A percentile compares a stretch with the other conserved stretches of the same genome.
These are phyloP conservation scores for Tryphoninae sp. DNA, from an alignment of 2,888 invertebrate species.

Conservation along the genomic window DNA sequence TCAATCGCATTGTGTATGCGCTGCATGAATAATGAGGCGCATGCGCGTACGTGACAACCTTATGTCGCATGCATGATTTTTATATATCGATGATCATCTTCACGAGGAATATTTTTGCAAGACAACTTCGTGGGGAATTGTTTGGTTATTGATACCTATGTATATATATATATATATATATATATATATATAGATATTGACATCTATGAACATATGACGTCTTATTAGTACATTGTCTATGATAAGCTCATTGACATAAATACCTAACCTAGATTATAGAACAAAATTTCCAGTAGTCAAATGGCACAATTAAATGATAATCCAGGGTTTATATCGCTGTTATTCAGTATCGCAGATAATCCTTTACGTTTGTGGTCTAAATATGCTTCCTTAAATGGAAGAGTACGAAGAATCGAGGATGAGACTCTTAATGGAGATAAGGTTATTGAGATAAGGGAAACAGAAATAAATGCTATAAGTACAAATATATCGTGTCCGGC, in stretches of 20 bases:
- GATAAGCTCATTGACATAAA: constrained; percentile 21
- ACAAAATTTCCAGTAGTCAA: constrained; percentile 24
- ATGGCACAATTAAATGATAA: constrained; percentile 61
- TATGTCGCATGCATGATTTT: not conserved
- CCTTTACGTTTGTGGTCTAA: constrained; percentile 69
- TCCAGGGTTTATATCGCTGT: constrained; percentile 66
- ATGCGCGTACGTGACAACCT: constrained; percentile 46
- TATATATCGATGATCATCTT: not conserved
- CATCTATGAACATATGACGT: not conserved
- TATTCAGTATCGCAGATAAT: constrained; percentile 67
- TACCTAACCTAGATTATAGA: constrained; percentile 15
- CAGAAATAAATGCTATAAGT: constrained; percentile 59
- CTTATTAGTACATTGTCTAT: not conserved
- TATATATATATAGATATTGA: not conserved
- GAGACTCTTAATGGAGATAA: constrained; percentile 65
- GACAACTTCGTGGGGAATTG: no score
- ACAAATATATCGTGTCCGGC: constrained; percentile 87
- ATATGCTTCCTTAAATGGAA: constrained; percentile 65
- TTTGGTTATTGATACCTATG: not conserved
- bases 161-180: no score
- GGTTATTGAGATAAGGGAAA: constrained; percentile 69
- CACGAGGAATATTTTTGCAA: no score
- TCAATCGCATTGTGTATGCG: constrained; percentile 18
- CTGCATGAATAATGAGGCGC: constrained; percentile 36
- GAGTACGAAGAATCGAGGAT: constrained; percentile 67